These are phyloP conservation scores for Trachymyrmex septentrionalis DNA, from an alignment of 1,140 invertebrate genomes.

Conservation along the genomic window DNA sequence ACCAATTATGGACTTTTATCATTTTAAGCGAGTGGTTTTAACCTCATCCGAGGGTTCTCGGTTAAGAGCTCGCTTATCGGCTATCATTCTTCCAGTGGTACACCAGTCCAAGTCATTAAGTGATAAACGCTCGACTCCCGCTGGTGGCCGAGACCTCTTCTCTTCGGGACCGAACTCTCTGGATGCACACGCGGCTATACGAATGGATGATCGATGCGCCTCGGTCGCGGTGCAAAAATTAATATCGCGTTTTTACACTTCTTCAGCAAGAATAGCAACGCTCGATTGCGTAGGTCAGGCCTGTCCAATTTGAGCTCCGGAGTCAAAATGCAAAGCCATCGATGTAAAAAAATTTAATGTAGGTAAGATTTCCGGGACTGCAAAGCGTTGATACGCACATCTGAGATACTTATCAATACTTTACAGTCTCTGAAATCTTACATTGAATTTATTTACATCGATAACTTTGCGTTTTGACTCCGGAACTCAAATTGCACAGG, in stretches of 20 bases:
- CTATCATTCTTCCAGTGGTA: slow-evolving; percentile 39
- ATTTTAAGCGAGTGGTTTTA: slow-evolving; percentile 63
- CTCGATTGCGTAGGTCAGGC: no score
- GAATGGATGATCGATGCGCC: slow-evolving; percentile 64
- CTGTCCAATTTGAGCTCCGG: no score
- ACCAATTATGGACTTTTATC: slow-evolving; percentile 56
- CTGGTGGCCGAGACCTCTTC: slow-evolving; percentile 51
- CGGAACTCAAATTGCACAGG: no score
- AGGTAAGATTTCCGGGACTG: no score
- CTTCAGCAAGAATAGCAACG: neutral
- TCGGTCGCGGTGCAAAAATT: slow-evolving; percentile 42
- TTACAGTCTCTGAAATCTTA: no score
- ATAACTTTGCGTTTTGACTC: no score
- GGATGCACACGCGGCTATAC: slow-evolving; percentile 8
- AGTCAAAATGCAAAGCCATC: no score
- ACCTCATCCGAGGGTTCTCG: slow-evolving; percentile 53
- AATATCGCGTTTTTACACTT: slow-evolving; percentile 45
- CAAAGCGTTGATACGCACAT: no score
- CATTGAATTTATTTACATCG: no score
- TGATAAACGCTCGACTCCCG: slow-evolving; percentile 68
- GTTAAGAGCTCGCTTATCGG: slow-evolving; percentile 49
- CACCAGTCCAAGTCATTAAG: slow-evolving; percentile 66
- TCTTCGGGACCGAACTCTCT: slow-evolving; percentile 31
- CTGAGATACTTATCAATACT: no score
- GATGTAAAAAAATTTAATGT: no score